Conservation (phyloP, 2,113 vertebrate genomes). For the Pachycephala philippinensis region DNA sequence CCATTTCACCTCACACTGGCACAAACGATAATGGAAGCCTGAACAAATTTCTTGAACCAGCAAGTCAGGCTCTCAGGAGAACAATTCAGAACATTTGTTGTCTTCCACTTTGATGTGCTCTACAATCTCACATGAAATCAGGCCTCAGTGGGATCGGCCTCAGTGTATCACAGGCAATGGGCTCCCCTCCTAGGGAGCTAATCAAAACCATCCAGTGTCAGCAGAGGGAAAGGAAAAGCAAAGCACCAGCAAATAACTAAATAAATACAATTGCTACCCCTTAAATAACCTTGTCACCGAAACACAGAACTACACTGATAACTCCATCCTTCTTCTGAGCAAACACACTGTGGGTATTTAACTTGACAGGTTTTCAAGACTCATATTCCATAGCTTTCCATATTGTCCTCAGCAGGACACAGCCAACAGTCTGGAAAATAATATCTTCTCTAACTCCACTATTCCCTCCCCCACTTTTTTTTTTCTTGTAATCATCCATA, state of each 20-base stretch:
- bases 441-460: constrained; percentile 42
- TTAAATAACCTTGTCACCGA: background rate
- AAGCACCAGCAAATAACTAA: background rate
- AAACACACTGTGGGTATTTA: background rate
- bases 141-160: background rate
- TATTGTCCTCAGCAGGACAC: constrained; percentile 39
- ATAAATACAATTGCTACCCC: background rate
- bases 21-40: background rate
- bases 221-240: background rate
- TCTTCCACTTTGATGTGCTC: background rate
- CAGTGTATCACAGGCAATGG: background rate
- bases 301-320: constrained; percentile 27
- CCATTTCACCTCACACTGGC: background rate
- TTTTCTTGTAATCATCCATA: constrained; percentile 43
- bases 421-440: constrained; percentile 45
- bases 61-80: background rate
- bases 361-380: constrained; percentile 27
- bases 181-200: constrained; percentile 5
- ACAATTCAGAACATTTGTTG: background rate
- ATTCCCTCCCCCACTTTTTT: background rate
- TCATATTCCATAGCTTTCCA: constrained; percentile 33
- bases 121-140: background rate
- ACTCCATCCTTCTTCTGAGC: background rate
- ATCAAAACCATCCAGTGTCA: constrained; percentile 23
- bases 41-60: background rate